Evolutionary conservation across 2,888 invertebrate genomes (phyloP).

Genomic region (Lutraria lutraria): DNA sequence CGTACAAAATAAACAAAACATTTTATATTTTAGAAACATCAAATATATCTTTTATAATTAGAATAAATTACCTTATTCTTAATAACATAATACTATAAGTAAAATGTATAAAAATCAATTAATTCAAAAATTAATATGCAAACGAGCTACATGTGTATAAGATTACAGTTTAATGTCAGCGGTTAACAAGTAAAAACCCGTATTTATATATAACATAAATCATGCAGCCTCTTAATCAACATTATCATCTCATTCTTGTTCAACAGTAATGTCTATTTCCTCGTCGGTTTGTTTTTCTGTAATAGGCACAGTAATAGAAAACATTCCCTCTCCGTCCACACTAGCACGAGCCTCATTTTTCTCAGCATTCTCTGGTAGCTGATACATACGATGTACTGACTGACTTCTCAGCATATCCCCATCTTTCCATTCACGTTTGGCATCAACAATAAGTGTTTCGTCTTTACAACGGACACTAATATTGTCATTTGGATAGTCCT

Average conservation of each 20-base stretch:
- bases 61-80: too few relatives aligned
- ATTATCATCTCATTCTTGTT: not conserved
- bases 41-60: too few relatives aligned
- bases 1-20: too few relatives aligned
- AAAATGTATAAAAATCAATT: too few relatives aligned
- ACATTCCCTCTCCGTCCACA: not conserved
- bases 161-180: too few relatives aligned
- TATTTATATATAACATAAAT: too few relatives aligned
- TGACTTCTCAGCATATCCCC: not conserved
- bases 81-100: too few relatives aligned
- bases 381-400: slow-evolving; percentile 22
- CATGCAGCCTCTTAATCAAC: not conserved
- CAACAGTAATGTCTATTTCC: not conserved
- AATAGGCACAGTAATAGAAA: slow-evolving; percentile 15
- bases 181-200: too few relatives aligned
- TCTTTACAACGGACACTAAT: slow-evolving; percentile 16
- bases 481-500: not conserved
- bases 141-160: too few relatives aligned
- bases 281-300: not conserved
- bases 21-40: too few relatives aligned
- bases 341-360: slow-evolving; percentile 8
- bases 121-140: too few relatives aligned
- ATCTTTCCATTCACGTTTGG: slow-evolving; percentile 24
- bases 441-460: slow-evolving; percentile 1
- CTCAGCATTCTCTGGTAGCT: slow-evolving; percentile 9